phyloP scores from a whole-genome alignment of 2,888 invertebrate genomes.

The Endomychus coccineus region DNA sequence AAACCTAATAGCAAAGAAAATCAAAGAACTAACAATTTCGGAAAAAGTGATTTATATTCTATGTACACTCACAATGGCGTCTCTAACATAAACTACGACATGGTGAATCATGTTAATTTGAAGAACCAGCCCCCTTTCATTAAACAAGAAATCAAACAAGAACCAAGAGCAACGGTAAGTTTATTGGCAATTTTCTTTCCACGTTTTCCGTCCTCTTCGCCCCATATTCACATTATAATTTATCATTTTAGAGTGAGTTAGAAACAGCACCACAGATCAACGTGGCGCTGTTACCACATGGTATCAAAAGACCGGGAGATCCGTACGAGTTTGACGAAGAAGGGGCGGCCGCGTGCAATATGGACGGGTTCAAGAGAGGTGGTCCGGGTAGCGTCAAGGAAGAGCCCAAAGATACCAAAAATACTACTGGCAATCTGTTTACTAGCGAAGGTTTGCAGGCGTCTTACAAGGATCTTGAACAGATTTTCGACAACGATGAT shows the following conservation, averaged over 20 bases:
- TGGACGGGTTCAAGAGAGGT: conserved; percentile 46
- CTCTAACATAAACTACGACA: conserved; percentile 25
- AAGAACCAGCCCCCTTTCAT: conserved; percentile 29
- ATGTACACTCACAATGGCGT: conserved; percentile 36
- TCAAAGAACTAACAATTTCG: conserved; percentile 39
- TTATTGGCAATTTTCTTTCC: too few relatives aligned
- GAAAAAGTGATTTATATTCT: conserved; percentile 40
- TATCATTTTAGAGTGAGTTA: too few relatives aligned
- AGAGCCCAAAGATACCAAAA: conserved; percentile 43
- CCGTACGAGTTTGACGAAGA: conserved; percentile 70
- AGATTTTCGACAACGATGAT: conserved; percentile 89
- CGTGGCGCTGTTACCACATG: conserved; percentile 27
- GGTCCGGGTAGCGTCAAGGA: conserved; percentile 44
- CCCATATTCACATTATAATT: too few relatives aligned
- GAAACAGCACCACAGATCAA: too few relatives aligned
- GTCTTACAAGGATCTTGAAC: conserved; percentile 84
- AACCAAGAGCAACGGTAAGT: conserved; percentile 39
- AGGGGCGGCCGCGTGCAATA: conserved; percentile 45
- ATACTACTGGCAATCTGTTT: conserved; percentile 60
- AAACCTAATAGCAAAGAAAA: conserved; percentile 53
- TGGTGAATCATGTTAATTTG: conserved; percentile 24
- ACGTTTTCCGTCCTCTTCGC: too few relatives aligned
- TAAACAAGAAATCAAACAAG: conserved; percentile 57
- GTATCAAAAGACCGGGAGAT: conserved; percentile 47
- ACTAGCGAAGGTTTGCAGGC: conserved; percentile 86